These are phyloP conservation scores for Digitonthophagus gazella DNA, from an alignment of 2,888 invertebrate species.

Conservation along the genomic window DNA sequence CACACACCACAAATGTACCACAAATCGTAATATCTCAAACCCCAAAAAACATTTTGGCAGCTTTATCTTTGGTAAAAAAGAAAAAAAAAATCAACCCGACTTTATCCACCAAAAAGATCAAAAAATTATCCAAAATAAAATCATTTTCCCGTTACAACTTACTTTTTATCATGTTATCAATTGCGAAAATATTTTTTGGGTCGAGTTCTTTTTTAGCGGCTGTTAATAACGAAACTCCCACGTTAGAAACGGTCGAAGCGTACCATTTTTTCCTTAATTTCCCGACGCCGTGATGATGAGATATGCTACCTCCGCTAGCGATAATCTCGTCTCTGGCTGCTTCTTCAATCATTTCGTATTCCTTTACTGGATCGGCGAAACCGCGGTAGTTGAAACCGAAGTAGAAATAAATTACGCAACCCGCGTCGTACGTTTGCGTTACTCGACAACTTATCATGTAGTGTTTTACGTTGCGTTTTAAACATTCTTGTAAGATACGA, in stretches of 20 bases:
- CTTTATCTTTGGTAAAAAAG: no score
- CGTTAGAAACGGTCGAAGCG: constrained; percentile 74
- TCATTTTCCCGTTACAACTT: constrained; percentile 42
- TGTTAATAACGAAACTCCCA: constrained; percentile 73
- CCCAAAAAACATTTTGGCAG: no score
- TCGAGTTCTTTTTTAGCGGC: constrained; percentile 87
- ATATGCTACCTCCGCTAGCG: constrained; percentile 85
- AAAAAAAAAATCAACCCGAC: no score
- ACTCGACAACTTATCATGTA: constrained; percentile 78
- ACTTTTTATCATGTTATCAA: constrained; percentile 68
- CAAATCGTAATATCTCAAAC: no score
- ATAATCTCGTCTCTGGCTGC: constrained; percentile 90
- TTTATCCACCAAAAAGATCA: no score
- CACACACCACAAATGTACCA: no score
- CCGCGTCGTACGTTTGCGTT: constrained; percentile 96
- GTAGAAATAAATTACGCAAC: constrained; percentile 52
- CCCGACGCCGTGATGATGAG: constrained; percentile 96
- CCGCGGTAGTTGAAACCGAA: constrained; percentile 45
- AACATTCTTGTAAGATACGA: constrained; percentile 66
- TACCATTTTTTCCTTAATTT: constrained; percentile 91
- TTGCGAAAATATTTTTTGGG: constrained; percentile 92
- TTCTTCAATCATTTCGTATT: constrained; percentile 85
- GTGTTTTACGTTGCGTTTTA: constrained; percentile 57
- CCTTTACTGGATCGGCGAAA: constrained; percentile 79
- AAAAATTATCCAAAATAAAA: constrained; percentile 22